Evolutionary conservation across 2,113 vertebrate species (phyloP), one percentile per base, ranked within the genome.

Genomic region (Myrmophylax atrothorax): DNA sequence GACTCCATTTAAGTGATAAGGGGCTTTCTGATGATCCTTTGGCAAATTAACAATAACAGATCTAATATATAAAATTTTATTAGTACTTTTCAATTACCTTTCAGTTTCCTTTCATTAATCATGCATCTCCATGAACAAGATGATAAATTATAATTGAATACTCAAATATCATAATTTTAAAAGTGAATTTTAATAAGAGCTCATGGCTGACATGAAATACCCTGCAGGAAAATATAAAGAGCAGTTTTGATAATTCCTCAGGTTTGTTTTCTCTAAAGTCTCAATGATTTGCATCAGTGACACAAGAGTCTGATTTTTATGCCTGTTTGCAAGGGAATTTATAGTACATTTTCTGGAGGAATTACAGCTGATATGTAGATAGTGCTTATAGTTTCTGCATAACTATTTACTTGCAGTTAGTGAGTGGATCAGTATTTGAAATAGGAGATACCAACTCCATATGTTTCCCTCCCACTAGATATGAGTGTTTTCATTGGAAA

Each of bases 11-110:
- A 69, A 86, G 55, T 81, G 62, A 86, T 56, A 84, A 72, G 79
- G 38, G 22, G 18, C 4, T 89, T 92, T 63, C 70, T 13, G 14
- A 89, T 64, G 69, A 92, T 74, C 33, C 31, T 78, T 37, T 23
- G 23, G 84, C 82, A 93, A 96, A 94, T 70, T 92, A 95, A 92
- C 87, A 95, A 94, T 97, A 96, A 95, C 90, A 92, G 84, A 86
- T 70, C 78, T 90, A 82, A 82, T 94, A 86, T 79, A 84, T 91
- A 91, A 92, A 89, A 90, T 75, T 93, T 93, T 96, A 78, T 94
- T 97, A 95, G 84, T 79, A 23, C 89, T 93, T 94, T 94, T 91
- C 87, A 95, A 87, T 94, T 95, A 92, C 84, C 80, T 84, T 92
- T 94, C 84, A 72, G 46, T 78, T 95, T 95, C 83, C 58, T 87